Evolutionary conservation across 1,140 invertebrate species (phyloP).

Genomic region (Hycleus phaleratus): DNA sequence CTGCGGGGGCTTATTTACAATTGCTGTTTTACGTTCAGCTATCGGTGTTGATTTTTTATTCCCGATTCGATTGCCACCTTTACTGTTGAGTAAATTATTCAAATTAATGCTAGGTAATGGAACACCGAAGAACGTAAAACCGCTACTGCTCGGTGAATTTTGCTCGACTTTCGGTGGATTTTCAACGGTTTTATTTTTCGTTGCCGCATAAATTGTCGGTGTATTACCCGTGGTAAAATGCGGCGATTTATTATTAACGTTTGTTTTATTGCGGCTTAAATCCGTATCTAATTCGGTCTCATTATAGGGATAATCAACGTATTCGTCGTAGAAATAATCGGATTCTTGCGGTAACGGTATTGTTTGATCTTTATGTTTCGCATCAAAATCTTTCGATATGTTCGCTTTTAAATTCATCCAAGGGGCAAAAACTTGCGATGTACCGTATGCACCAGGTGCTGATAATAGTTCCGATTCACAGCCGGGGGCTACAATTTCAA

Average conservation of each 20-base stretch:
- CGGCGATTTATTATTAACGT: conserved; percentile 20
- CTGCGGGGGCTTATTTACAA: conserved; percentile 35
- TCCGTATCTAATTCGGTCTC: conserved; percentile 36
- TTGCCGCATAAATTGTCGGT: conserved; percentile 58
- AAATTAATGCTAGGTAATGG: conserved; percentile 67
- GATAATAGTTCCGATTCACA: conserved; percentile 56
- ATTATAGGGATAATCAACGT: conserved; percentile 63
- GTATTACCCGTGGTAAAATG: conserved; percentile 45
- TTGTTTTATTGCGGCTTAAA: background rate
- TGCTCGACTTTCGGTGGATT: conserved; percentile 35
- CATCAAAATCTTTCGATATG: conserved; percentile 38
- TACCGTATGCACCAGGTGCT: conserved; percentile 35
- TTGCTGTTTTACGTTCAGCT: conserved; percentile 42
- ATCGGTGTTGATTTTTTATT: conserved; percentile 13
- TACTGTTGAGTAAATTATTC: conserved; percentile 47
- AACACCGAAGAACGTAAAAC: conserved; percentile 78
- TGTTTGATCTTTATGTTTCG: conserved; percentile 39
- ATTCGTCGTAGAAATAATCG: conserved; percentile 76
- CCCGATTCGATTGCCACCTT: conserved; percentile 38
- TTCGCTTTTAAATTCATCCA: conserved; percentile 39
- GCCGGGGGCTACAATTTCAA: conserved; percentile 49
- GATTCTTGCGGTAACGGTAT: conserved; percentile 59
- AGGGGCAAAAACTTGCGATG: conserved; percentile 41
- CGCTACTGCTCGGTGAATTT: conserved; percentile 45
- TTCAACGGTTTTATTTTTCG: conserved; percentile 32